These are phyloP conservation scores for Psittacula cyanocephala DNA, from an alignment of 2,113 vertebrate genomes.

Conservation along the genomic window DNA sequence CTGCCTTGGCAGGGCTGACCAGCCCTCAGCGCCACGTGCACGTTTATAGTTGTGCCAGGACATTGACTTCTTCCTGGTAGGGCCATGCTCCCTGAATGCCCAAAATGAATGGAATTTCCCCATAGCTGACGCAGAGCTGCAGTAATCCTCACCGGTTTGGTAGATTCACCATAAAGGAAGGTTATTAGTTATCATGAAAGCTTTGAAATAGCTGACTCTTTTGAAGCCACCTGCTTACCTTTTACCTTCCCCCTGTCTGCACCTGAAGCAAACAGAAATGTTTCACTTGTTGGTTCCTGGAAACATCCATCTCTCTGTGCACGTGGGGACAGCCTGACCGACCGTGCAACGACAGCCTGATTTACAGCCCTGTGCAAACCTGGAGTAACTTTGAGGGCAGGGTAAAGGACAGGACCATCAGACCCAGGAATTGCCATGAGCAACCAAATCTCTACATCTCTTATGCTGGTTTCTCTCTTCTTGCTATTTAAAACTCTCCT, in stretches of 20 bases:
- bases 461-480: neutral
- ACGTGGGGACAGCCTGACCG: neutral
- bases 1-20: neutral
- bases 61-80: neutral
- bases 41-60: neutral
- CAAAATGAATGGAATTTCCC: neutral
- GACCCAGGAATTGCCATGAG: neutral
- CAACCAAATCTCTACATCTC: neutral
- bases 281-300: neutral
- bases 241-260: neutral
- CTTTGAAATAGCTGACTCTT: neutral
- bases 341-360: neutral
- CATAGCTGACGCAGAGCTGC: rapidly evolving
- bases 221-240: neutral
- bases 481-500: neutral
- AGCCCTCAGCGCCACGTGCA: neutral
- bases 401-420: neutral
- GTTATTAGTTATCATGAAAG: rapidly evolving
- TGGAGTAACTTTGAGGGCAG: neutral
- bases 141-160: neutral
- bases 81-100: rapidly evolving
- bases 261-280: neutral
- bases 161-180: neutral
- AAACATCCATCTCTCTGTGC: neutral
- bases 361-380: neutral